Conservation (phyloP, 2,113 vertebrate species). For the Laticauda laticaudata region DNA sequence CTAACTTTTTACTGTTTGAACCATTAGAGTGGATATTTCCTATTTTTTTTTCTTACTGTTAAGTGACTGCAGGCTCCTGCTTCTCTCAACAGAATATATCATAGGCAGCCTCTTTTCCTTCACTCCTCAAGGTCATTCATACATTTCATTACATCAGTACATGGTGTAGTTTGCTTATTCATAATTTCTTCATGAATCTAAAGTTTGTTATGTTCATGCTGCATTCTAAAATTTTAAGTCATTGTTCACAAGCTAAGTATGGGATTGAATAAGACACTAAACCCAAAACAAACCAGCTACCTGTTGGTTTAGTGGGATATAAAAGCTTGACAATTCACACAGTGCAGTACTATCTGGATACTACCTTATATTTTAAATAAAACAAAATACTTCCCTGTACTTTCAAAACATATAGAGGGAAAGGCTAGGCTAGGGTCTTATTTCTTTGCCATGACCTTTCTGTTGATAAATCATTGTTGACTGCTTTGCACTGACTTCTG, state of each 20-base stretch:
- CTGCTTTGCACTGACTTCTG: not conserved
- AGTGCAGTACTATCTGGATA: not conserved
- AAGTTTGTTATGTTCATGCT: not conserved
- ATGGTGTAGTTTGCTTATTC: not conserved
- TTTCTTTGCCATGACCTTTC: not conserved
- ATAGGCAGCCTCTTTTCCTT: not conserved
- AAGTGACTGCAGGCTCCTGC: not conserved
- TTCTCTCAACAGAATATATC: not conserved
- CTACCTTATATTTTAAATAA: not conserved
- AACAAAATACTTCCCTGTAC: not conserved
- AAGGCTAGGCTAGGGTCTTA: not conserved
- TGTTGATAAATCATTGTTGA: not conserved
- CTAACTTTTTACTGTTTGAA: not conserved
- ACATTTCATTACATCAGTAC: not conserved
- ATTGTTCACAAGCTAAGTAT: not conserved
- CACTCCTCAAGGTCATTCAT: not conserved
- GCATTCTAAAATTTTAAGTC: not conserved
- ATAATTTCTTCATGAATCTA: not conserved
- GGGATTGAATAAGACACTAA: not conserved
- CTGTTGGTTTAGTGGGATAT: not conserved
- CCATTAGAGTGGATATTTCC: not conserved
- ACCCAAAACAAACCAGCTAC: not conserved
- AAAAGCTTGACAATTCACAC: not conserved
- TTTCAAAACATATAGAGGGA: not conserved
- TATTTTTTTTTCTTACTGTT: not conserved